Percentiles rank a stretch among this genome's conserved stretches.
These are phyloP conservation scores for Maconellicoccus hirsutus DNA, from an alignment of 1,140 invertebrate genomes.

Conservation along the genomic window DNA sequence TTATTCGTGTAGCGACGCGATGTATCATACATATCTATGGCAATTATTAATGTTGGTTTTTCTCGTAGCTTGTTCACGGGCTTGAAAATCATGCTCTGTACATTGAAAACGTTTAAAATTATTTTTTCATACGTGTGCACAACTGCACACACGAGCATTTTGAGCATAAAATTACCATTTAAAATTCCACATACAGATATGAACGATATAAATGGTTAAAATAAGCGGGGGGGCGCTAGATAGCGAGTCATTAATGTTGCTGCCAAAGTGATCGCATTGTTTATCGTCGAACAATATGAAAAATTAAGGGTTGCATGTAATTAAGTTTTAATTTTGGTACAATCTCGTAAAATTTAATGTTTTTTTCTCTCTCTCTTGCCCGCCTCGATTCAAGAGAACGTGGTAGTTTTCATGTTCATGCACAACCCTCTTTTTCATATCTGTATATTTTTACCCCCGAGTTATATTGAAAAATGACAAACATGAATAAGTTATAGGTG, in stretches of 20 bases:
- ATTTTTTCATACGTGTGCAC: too few relatives aligned
- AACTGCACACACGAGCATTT: too few relatives aligned
- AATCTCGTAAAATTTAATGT: background rate
- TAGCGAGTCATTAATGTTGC: background rate
- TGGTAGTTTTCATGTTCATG: background rate
- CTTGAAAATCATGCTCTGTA: too few relatives aligned
- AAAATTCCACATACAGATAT: too few relatives aligned
- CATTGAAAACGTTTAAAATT: too few relatives aligned
- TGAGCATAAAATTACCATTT: too few relatives aligned
- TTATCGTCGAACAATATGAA: background rate
- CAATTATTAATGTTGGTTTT: too few relatives aligned
- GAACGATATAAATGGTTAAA: too few relatives aligned
- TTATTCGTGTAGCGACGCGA: too few relatives aligned
- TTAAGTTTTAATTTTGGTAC: constrained; percentile 8
- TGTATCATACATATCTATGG: too few relatives aligned
- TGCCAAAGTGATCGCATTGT: background rate
- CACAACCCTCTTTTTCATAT: constrained; percentile 3
- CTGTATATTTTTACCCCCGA: background rate
- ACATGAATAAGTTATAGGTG: constrained; percentile 4
- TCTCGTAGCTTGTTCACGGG: too few relatives aligned
- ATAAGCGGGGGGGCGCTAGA: too few relatives aligned
- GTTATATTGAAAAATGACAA: background rate
- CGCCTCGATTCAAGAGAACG: background rate
- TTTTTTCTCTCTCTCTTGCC: background rate
- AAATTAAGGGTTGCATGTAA: background rate